A percentile compares a stretch with the other conserved stretches of the same genome.
Conservation (phyloP, 2,888 invertebrate genomes). For the Synergus umbraculus region DNA sequence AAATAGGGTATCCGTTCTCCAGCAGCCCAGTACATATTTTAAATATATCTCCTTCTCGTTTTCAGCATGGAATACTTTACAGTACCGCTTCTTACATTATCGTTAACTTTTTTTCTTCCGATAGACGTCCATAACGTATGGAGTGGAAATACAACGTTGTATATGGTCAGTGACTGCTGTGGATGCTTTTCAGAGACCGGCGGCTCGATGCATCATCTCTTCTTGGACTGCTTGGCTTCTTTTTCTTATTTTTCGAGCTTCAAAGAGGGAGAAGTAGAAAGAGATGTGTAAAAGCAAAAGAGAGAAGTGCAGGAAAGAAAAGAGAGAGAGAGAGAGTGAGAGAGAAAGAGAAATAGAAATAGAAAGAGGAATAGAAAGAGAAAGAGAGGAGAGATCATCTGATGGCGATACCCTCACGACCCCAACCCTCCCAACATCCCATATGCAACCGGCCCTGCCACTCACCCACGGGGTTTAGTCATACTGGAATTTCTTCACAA, state of each 20-base stretch:
- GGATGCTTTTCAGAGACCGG: constrained; percentile 58
- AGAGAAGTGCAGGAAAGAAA: constrained; percentile 23
- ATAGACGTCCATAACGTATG: constrained; percentile 18
- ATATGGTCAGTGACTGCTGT: constrained; percentile 52
- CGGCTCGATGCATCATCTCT: constrained; percentile 68
- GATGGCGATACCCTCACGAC: constrained; percentile 71
- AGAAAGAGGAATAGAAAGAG: constrained; percentile 50
- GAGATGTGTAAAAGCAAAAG: constrained; percentile 14
- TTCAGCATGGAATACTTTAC: constrained; percentile 13
- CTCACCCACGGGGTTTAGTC: constrained; percentile 75
- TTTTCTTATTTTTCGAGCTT: constrained; percentile 31
- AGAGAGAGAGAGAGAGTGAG: constrained; percentile 50
- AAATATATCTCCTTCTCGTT: constrained; percentile 31
- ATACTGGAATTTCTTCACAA: constrained; percentile 72
- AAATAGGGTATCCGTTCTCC: constrained; percentile 25
- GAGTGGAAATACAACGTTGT: constrained; percentile 24
- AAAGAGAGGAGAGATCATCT: constrained; percentile 63
- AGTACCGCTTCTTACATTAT: constrained; percentile 32
- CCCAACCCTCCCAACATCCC: constrained; percentile 69
- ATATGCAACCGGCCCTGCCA: constrained; percentile 70
- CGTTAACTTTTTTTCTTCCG: constrained; percentile 33
- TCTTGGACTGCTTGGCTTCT: constrained; percentile 43
- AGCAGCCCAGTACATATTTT: constrained; percentile 21
- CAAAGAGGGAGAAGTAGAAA: neutral
- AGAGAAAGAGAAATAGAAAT: constrained; percentile 48